A percentile compares a stretch with the other conserved stretches of the same genome.
phyloP scores from a whole-genome alignment of 2,113 vertebrate genomes.

The Nycticorax nycticorax region DNA sequence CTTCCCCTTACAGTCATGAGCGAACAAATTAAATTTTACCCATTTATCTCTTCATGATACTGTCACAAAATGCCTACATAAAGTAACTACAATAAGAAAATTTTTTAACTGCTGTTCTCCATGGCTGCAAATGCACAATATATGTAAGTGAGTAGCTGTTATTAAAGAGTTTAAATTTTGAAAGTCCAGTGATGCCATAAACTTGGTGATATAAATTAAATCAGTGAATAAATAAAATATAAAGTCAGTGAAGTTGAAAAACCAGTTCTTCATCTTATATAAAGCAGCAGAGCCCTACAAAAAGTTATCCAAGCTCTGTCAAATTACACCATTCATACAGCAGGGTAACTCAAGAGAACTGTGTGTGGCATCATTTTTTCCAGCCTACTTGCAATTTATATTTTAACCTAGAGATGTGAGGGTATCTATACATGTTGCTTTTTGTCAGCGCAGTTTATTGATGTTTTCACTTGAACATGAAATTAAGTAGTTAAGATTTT shows the following conservation, averaged over 20 bases:
- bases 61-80: background rate
- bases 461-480: background rate
- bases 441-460: background rate
- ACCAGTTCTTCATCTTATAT: background rate
- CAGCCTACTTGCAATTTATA: background rate
- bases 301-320: background rate
- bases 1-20: background rate
- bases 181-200: background rate
- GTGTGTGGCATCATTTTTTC: background rate
- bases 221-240: slow-evolving; percentile 13
- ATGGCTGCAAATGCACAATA: background rate
- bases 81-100: background rate
- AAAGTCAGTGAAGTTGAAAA: slow-evolving; percentile 21
- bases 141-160: background rate
- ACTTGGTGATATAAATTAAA: background rate
- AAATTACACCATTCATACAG: background rate
- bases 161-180: background rate
- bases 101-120: background rate
- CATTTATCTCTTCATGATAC: background rate
- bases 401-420: background rate
- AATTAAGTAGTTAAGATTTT: background rate
- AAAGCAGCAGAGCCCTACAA: background rate
- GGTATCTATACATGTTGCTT: background rate
- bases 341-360: background rate
- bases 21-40: background rate